phyloP scores from a whole-genome alignment of 2,113 vertebrate genomes.

The Corvus hawaiiensis region DNA sequence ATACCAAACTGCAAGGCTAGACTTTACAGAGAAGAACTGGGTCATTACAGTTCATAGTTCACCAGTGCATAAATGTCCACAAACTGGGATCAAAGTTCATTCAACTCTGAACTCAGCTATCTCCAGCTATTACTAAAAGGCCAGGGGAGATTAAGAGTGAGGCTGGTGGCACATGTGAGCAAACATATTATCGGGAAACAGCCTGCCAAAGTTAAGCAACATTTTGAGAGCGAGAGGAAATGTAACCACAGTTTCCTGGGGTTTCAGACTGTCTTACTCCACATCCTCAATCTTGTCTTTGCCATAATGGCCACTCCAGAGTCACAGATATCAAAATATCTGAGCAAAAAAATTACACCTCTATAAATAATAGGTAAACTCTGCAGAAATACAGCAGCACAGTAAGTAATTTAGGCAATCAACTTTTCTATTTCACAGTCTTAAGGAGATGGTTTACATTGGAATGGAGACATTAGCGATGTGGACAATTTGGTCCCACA shows the following conservation, averaged over 20 bases:
- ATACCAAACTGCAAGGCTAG: background rate
- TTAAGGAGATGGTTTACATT: background rate
- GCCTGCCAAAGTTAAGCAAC: background rate
- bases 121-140: background rate
- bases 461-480: background rate
- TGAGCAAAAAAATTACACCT: background rate
- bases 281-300: background rate
- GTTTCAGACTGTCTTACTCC: background rate
- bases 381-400: background rate
- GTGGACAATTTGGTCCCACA: background rate
- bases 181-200: background rate
- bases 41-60: background rate
- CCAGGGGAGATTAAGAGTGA: background rate
- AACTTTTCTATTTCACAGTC: background rate
- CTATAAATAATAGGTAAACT: background rate
- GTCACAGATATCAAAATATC: background rate
- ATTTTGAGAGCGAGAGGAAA: background rate
- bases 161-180: background rate
- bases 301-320: background rate
- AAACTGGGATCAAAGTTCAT: background rate
- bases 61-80: background rate
- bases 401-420: background rate
- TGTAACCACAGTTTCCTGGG: rapidly evolving
- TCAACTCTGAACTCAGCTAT: background rate
- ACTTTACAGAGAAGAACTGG: background rate